Evolutionary conservation across 2,888 invertebrate species (phyloP).

Genomic region (Mactromeris polynyma): DNA sequence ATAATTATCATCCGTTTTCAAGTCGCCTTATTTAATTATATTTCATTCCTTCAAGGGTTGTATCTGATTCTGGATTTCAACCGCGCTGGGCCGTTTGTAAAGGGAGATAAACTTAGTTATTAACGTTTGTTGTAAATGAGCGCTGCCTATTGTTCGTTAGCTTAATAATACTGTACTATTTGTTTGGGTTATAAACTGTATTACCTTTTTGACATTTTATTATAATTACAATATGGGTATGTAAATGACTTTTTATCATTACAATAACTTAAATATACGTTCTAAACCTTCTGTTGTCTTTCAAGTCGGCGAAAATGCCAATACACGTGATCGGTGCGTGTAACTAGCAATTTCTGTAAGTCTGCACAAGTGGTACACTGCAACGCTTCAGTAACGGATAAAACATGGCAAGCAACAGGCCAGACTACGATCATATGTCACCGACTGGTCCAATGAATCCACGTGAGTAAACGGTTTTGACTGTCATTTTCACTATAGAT

Average conservation of each 20-base stretch:
- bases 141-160: too few relatives aligned
- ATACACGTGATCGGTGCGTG: constrained; percentile 22
- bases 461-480: constrained; percentile 20
- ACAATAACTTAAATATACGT: neutral
- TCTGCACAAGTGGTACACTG: neutral
- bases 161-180: too few relatives aligned
- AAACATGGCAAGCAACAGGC: constrained; percentile 34
- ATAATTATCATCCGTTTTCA: too few relatives aligned
- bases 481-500: neutral
- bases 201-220: neutral
- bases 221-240: neutral
- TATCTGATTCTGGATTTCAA: too few relatives aligned
- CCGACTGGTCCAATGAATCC: constrained; percentile 47
- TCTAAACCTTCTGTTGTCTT: neutral
- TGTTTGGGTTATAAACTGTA: too few relatives aligned
- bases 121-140: too few relatives aligned
- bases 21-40: too few relatives aligned
- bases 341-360: neutral
- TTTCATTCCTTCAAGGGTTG: too few relatives aligned
- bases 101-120: too few relatives aligned
- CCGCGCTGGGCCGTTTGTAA: too few relatives aligned
- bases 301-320: neutral
- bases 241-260: neutral
- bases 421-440: constrained; percentile 53
- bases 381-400: neutral